Percentiles rank a stretch among this genome's conserved stretches.
Conservation (phyloP, 2,113 vertebrate species). For the Sphaerodactylus townsendi region DNA sequence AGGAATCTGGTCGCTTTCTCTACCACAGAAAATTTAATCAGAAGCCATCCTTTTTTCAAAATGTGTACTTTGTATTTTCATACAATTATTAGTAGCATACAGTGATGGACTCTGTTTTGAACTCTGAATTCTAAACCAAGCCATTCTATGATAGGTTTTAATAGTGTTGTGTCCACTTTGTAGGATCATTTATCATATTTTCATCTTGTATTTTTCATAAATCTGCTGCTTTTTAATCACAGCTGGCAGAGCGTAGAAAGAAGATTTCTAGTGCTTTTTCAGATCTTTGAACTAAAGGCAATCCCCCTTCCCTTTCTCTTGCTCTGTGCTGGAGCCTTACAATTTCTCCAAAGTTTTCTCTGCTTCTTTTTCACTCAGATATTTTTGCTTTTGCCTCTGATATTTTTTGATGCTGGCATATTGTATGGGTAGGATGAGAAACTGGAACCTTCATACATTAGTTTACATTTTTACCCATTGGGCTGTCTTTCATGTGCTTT, state of each 20-base stretch:
- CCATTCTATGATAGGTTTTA: neutral
- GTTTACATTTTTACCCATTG: no score
- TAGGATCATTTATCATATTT: slow-evolving; percentile 7
- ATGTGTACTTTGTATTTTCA: neutral
- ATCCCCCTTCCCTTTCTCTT: slow-evolving; percentile 13
- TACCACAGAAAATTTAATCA: neutral
- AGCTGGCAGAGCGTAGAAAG: neutral
- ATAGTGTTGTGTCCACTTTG: slow-evolving; percentile 8
- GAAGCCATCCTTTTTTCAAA: neutral
- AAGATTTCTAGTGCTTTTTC: neutral
- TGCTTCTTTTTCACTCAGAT: neutral
- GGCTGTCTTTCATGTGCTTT: no score
- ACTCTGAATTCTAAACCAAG: neutral
- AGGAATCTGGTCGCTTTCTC: neutral
- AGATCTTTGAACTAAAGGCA: neutral
- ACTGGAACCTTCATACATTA: neutral
- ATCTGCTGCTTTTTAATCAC: neutral
- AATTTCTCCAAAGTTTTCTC: neutral
- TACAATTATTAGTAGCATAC: neutral
- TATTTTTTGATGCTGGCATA: neutral
- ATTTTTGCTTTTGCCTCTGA: neutral
- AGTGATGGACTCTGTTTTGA: neutral
- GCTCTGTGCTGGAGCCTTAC: neutral
- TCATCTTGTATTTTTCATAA: neutral
- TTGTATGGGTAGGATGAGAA: neutral